Evolutionary conservation across 2,113 vertebrate species (phyloP).

Genomic region (Platysteira castanea): DNA sequence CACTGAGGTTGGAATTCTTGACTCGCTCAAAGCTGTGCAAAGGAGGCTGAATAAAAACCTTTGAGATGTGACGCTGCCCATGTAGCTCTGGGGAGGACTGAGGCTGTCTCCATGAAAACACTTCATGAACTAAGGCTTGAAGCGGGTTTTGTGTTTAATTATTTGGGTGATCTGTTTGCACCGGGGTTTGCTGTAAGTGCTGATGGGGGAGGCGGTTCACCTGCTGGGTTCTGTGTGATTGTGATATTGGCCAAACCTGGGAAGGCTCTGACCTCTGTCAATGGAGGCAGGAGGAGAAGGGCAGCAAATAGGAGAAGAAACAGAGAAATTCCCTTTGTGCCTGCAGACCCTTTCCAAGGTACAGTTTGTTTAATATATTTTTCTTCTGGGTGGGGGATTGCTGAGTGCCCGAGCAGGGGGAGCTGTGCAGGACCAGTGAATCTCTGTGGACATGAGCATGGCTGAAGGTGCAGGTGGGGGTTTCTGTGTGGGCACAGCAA

Average conservation of each 20-base stretch:
- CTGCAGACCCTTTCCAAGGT: not conserved
- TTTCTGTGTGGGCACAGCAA: rapidly evolving
- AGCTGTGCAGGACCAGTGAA: rapidly evolving
- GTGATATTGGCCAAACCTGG: not conserved
- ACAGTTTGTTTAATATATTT: not conserved
- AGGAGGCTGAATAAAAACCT: not conserved
- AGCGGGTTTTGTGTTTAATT: not conserved
- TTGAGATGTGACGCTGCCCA: rapidly evolving
- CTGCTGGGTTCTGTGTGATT: not conserved
- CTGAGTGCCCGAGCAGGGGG: not conserved
- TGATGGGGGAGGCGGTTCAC: not conserved
- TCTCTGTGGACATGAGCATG: rapidly evolving
- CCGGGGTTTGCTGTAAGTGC: not conserved
- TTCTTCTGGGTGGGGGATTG: not conserved
- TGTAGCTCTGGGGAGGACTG: not conserved
- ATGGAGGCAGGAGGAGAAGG: not conserved
- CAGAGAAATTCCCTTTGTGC: not conserved
- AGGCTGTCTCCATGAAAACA: not conserved
- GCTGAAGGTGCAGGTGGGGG: not conserved
- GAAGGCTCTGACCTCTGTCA: not conserved
- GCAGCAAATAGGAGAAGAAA: not conserved
- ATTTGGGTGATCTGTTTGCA: not conserved
- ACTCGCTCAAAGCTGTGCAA: not conserved
- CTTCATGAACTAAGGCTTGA: rapidly evolving
- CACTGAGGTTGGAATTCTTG: not conserved